phyloP scores from a whole-genome alignment of 1,140 invertebrate genomes.

The Adoxophyes honmai region DNA sequence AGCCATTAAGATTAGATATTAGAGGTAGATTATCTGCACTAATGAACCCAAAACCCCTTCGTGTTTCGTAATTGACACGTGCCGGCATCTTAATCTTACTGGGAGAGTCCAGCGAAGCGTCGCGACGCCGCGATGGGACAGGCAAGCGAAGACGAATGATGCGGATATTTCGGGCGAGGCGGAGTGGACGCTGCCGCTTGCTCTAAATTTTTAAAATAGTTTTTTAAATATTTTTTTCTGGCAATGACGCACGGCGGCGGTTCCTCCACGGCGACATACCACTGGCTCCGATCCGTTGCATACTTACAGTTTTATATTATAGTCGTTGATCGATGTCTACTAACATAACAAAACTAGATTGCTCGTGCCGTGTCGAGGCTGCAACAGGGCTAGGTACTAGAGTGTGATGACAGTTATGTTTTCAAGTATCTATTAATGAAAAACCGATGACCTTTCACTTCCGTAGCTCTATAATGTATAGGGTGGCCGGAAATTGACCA shows the following conservation, averaged over 20 bases:
- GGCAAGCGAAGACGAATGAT: slow-evolving; percentile 29
- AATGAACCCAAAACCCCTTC: slow-evolving; percentile 21
- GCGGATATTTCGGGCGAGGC: slow-evolving; percentile 57
- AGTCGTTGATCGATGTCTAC: slow-evolving; percentile 69
- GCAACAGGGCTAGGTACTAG: slow-evolving; percentile 65
- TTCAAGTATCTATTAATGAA: slow-evolving; percentile 38
- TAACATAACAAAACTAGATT: slow-evolving; percentile 67
- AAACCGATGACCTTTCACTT: slow-evolving; percentile 36
- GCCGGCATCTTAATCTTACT: slow-evolving; percentile 29
- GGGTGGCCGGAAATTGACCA: too few species aligned
- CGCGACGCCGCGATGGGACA: slow-evolving; percentile 21
- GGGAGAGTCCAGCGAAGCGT: slow-evolving; percentile 18
- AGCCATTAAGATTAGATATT: slow-evolving; percentile 14
- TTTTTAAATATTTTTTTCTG: slow-evolving; percentile 45
- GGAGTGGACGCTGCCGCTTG: slow-evolving; percentile 36
- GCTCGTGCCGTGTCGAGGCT: slow-evolving; percentile 59
- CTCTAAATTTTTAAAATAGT: slow-evolving; percentile 41
- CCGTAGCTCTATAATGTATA: too few species aligned
- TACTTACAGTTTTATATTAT: slow-evolving; percentile 42
- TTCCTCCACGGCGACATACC: slow-evolving; percentile 38
- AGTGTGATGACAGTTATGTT: slow-evolving; percentile 59
- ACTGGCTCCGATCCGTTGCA: slow-evolving; percentile 31
- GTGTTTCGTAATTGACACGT: slow-evolving; percentile 29
- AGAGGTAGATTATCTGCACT: slow-evolving; percentile 14
- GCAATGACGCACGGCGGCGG: slow-evolving; percentile 66